Evolutionary conservation across 2,888 invertebrate genomes (phyloP).

Genomic region (Cylloceria caligata): DNA sequence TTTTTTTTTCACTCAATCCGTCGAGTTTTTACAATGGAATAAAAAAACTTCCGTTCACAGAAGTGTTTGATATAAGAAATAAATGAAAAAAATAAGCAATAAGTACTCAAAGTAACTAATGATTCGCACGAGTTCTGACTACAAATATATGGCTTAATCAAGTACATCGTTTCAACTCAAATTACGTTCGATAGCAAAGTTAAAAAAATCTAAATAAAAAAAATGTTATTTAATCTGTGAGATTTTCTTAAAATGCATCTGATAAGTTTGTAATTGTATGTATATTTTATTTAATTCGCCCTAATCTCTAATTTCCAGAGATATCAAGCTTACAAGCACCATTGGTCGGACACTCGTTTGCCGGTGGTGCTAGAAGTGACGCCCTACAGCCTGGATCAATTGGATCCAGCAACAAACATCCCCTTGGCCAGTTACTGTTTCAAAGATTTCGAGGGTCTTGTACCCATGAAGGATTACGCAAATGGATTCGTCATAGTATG

Average conservation of each 20-base stretch:
- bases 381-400: constrained; percentile 96
- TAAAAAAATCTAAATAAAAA: no score
- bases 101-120: no score
- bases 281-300: not conserved
- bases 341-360: constrained; percentile 97
- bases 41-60: no score
- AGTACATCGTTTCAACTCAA: no score
- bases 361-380: constrained; percentile 96
- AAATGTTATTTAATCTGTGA: not conserved
- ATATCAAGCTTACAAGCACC: constrained; percentile 96
- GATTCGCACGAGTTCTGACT: no score
- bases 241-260: not conserved
- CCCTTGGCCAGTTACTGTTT: constrained; percentile 93
- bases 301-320: constrained; percentile 85
- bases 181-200: no score
- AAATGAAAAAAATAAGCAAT: no score
- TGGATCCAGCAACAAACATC: constrained; percentile 94
- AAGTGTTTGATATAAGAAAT: no score
- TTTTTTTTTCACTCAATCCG: no score
- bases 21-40: no score
- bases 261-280: not conserved
- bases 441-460: constrained; percentile 93
- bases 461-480: constrained; percentile 94
- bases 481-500: constrained; percentile 96
- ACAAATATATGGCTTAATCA: no score